Evolutionary conservation across 2,888 invertebrate species (phyloP), one percentile per base, ranked within the genome.

Genomic region (Andricus quercusramuli): DNA sequence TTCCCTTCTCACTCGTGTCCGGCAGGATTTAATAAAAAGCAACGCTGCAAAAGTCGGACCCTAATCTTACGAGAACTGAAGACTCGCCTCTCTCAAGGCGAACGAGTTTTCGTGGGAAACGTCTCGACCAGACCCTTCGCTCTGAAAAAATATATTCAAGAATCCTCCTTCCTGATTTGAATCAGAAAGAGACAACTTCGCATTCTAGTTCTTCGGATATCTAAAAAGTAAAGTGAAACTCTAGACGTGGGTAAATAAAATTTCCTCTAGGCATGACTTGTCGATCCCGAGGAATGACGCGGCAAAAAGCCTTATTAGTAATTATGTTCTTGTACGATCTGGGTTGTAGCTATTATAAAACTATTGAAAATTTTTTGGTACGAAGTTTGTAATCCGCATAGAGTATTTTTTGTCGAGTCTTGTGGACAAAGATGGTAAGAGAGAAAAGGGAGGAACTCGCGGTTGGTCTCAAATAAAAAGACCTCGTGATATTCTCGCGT

Each of bases 61-160:
- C 59, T 22, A 59, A 59, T 22, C 11, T 22, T 22, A 22, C 59
- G 59, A 59, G 22, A 59, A 37, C 65, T 56, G 9, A 25, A 37
- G 67, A 17, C 70, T 70, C 41, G 78, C 79, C 79, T 85, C 85
- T 70, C 79, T 84, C 89, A 89, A 89, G 89, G 89, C 86, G 88
- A 84, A 76, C 85, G 78, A 81, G 85, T 86, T 86, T 87, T 83
- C 86, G 88, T 89, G 90, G 85, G 88, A 90, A 90, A 90, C 82
- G 56, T 59, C 37, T 17, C 20, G 44, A 37, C 47, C 17, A 64
- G 8, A 64, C 64, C 59, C n/a, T 25, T 3, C 5, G 37, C 29
- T 22, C 41, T 29, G 37, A 70, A 20, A 44, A 51, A 44, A 56
- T 74, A 56, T 74, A 44, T 64, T 41, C 41, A 51, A 22, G 25